Conservation (phyloP, 1,140 invertebrate species). For the Acromyrmex charruanus region DNA sequence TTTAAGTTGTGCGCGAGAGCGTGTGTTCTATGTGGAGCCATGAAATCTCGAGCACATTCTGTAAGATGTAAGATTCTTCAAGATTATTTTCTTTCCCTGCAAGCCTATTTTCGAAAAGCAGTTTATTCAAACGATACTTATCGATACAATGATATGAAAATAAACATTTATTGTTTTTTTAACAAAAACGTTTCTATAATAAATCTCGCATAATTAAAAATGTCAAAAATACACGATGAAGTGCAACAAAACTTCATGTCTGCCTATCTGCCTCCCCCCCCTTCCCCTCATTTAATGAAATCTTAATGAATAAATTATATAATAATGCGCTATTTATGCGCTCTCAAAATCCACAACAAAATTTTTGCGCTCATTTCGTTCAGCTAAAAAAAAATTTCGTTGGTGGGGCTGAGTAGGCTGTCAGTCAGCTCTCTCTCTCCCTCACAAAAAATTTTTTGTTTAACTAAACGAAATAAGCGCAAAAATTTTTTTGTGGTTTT, state of each 20-base stretch:
- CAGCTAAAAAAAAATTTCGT: too few relatives aligned
- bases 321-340: too few relatives aligned
- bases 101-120: neutral
- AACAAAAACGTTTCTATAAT: neutral
- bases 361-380: too few relatives aligned
- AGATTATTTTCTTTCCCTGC: neutral
- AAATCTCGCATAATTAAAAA: slow-evolving; percentile 4
- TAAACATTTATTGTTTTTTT: neutral
- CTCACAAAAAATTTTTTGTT: too few relatives aligned
- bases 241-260: neutral
- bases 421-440: too few relatives aligned
- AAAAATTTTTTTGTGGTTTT: too few relatives aligned
- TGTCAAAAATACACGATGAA: neutral
- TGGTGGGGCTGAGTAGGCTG: too few relatives aligned
- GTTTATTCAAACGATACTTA: neutral
- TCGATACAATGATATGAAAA: neutral
- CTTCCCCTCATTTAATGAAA: too few relatives aligned
- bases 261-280: too few relatives aligned
- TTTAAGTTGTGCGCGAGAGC: slow-evolving; percentile 72
- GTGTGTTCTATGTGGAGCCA: slow-evolving; percentile 30
- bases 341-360: too few relatives aligned
- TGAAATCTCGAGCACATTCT: slow-evolving; percentile 45
- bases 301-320: too few relatives aligned
- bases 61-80: neutral
- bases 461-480: too few relatives aligned